phyloP scores from a whole-genome alignment of 2,888 invertebrate genomes.

The Drosophila greeni region DNA sequence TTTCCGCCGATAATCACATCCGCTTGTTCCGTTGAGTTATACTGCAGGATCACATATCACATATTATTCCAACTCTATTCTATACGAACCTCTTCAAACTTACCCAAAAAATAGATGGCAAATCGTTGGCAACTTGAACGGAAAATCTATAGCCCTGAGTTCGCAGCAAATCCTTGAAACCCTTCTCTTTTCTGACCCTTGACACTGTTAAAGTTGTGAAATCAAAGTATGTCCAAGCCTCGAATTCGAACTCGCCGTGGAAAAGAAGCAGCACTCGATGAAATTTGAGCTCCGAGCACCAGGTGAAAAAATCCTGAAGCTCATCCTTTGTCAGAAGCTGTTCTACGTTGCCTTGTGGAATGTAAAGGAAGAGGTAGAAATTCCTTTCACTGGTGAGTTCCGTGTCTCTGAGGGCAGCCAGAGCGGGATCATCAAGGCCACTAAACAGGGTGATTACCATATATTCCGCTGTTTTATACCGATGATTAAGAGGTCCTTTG shows the following conservation, averaged over 20 bases:
- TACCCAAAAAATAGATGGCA: conserved; percentile 13
- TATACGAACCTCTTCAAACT: not conserved
- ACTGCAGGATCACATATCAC: conserved; percentile 1
- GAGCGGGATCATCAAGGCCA: conserved; percentile 19
- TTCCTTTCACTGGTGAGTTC: not conserved
- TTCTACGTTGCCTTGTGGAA: not conserved
- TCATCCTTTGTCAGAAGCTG: not conserved
- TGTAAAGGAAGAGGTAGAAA: not conserved
- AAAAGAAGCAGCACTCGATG: not conserved
- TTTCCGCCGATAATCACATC: conserved; percentile 16
- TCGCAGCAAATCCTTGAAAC: fast-evolving
- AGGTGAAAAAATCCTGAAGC: conserved; percentile 4
- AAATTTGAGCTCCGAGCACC: not conserved
- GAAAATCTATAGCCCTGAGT: not conserved
- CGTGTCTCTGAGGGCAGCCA: not conserved
- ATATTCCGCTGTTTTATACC: not conserved
- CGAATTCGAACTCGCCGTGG: not conserved
- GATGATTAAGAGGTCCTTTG: not conserved
- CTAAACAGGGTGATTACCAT: conserved; percentile 5
- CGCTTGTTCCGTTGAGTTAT: conserved; percentile 24
- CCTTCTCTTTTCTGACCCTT: fast-evolving
- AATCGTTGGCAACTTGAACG: conserved; percentile 7
- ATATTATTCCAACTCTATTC: not conserved
- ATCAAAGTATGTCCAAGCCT: not conserved
- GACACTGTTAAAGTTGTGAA: not conserved